Percentiles rank a stretch among this genome's conserved stretches.
These are phyloP conservation scores for Panorpa germanica DNA, from an alignment of 2,888 invertebrate species.

Conservation along the genomic window DNA sequence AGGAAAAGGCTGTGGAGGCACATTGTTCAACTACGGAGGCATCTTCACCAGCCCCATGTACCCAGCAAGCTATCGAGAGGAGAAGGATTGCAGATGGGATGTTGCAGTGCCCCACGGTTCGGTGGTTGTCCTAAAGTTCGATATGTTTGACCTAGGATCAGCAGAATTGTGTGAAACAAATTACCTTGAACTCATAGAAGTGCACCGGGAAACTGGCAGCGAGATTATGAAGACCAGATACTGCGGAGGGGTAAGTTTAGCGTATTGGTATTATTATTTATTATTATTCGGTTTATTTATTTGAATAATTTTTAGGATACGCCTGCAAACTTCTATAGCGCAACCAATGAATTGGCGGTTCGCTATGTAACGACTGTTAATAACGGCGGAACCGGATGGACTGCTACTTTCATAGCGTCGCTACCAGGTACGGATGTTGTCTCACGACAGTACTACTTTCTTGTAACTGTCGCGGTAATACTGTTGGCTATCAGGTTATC, in stretches of 20 bases:
- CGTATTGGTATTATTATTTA: too few species aligned
- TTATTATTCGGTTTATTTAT: too few species aligned
- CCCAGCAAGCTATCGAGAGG: slow-evolving; percentile 36
- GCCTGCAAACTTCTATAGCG: slow-evolving; percentile 34
- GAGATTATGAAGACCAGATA: slow-evolving; percentile 24
- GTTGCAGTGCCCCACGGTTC: slow-evolving; percentile 37
- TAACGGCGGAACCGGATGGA: slow-evolving; percentile 56
- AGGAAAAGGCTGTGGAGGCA: slow-evolving; percentile 49
- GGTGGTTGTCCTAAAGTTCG: slow-evolving; percentile 29
- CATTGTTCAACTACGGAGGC: slow-evolving; percentile 39
- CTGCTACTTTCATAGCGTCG: slow-evolving; percentile 24
- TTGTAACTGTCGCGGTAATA: too few species aligned
- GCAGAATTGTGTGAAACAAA: slow-evolving; percentile 38
- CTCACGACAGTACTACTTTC: too few species aligned
- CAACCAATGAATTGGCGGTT: slow-evolving; percentile 34
- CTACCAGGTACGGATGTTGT: too few species aligned
- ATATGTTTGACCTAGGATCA: slow-evolving; percentile 41
- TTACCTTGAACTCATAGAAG: slow-evolving; percentile 42
- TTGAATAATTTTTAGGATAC: too few species aligned
- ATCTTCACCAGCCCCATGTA: slow-evolving; percentile 48
- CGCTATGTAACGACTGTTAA: slow-evolving; percentile 43
- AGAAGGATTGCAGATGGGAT: slow-evolving; percentile 40
- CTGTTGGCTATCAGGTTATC: too few species aligned
- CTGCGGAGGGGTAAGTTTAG: too few species aligned
- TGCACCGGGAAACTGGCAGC: slow-evolving; percentile 17